Base-by-base conservation (phyloP, 2,113 vertebrate species). In the Actinemys pallida region DNA sequence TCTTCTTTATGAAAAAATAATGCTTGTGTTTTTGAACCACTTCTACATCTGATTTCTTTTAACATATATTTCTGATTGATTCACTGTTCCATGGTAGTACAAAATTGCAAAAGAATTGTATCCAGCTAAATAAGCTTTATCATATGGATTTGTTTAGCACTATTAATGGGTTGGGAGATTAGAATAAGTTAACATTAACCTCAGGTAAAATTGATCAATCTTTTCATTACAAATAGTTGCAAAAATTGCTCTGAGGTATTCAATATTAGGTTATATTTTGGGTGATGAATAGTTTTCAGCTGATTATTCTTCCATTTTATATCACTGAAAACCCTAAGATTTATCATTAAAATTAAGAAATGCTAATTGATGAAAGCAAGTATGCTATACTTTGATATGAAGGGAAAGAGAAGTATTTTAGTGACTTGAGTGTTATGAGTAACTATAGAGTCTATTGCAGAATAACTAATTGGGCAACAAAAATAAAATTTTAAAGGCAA, bases 121-220 rank as follows among this genome's bases (percentile, higher is more conserved):
- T 96, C 96, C 92, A 96, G 89, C 89, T 87, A 0, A 31, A 22
- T 96, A 97, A 97, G 94, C 93, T 95, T 95, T 92, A 93, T 96
- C 97, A 95, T 94, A 89, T 96, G 95, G 93, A 94, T 75, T 96
- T 98, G 90, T 88, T 96, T 96, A 95, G 94, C 90, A 94, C 20
- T 95, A 92, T 90, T 94, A 86, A 83, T 93, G 88, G 75, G 94
- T 87, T 89, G 57, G 91, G 88, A 92, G 76, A 29, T 84, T 88
- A 87, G 89, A 92, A 90, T 54, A 91, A 86, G 39, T 52, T 88
- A 31, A 69, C 75, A 94, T 83, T 84, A 95, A 95, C 86, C 81
- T 95, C 84, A 45, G 78, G 78, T 89, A 82, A 94, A 94, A 94
- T 76, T 85, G 84, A 82, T 94, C 93, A 53, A 31, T 92, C 87